Evolutionary conservation across 2,888 invertebrate species (phyloP), one percentile per base, ranked within the genome.

Genomic region (Melinopterus prodromus): DNA sequence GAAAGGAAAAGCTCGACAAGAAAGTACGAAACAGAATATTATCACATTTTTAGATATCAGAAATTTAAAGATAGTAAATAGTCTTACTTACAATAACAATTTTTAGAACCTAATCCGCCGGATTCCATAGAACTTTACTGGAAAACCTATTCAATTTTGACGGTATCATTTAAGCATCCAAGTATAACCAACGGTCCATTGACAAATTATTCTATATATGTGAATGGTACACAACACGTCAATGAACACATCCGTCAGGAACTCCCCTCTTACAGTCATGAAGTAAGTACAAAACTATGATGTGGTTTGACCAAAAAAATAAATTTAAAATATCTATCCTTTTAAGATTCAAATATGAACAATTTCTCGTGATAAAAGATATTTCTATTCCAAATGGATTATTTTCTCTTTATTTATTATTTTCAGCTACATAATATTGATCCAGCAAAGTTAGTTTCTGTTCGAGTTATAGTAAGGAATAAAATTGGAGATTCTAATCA

Each of bases 111-210:
- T 26, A 9, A 74, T 6, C 2, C 5, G 2, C 74, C 74, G 6
- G 26, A 7, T 4, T 74, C 7, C 37, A n/a, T 74, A 36, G n/a
- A n/a, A 9, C 15, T 74, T 6, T n/a, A 9, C 3, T 74, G 74
- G 74, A 15, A 74, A 14, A 37, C 35, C 16, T n/a, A 74, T 74
- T 6, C 35, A n/a, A 71, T 12, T 9, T 74, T 37, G 35, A 36
- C 74, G 35, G 35, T 26, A 2, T 36, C 35, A 74, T 74, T 74
- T 74, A 36, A 36, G n/a, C 74, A 74, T 15, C 74, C 74, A 35
- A 26, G 9, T 5, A 74, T n/a, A 26, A 74, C 74, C n/a, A 74
- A 74, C 36, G 74, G 74, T 12, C 74, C 16, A 35, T 37, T 74
- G 35, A 35, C 16, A 15, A n/a, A 1, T 1, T 74, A 36, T 74